A percentile compares a stretch with the other conserved stretches of the same genome.
phyloP scores from a whole-genome alignment of 1,140 invertebrate genomes.

The Drosophila persimilis region DNA sequence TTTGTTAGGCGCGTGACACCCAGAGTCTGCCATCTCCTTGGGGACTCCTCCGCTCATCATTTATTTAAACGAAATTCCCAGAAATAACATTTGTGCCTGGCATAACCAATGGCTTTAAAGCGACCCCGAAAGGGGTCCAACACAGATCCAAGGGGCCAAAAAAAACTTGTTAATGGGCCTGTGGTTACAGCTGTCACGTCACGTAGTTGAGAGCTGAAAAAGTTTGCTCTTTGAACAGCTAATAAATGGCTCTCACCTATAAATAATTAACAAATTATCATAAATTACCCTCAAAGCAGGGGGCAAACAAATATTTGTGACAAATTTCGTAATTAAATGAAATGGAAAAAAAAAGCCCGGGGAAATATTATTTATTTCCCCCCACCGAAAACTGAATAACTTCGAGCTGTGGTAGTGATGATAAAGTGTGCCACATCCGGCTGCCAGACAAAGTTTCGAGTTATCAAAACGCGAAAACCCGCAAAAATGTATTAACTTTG shows the following conservation, averaged over 20 bases:
- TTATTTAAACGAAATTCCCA: conserved; percentile 57
- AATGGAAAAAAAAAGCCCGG: conserved; percentile 48
- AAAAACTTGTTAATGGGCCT: conserved; percentile 59
- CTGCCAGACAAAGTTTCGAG: conserved; percentile 60
- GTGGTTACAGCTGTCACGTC: conserved; percentile 44
- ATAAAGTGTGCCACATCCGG: conserved; percentile 55
- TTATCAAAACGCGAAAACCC: conserved; percentile 68
- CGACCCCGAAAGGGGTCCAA: not conserved
- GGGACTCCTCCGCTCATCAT: conserved; percentile 38
- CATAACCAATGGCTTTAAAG: conserved; percentile 47
- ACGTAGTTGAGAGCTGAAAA: conserved; percentile 26
- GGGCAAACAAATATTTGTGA: conserved; percentile 26
- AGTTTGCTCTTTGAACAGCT: conserved; percentile 13
- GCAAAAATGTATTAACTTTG: conserved; percentile 65
- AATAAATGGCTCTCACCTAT: conserved; percentile 27
- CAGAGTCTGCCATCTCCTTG: conserved; percentile 5
- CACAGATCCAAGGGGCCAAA: no score
- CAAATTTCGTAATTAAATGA: conserved; percentile 71
- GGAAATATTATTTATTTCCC: conserved; percentile 59
- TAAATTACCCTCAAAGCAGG: not conserved
- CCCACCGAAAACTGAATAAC: conserved; percentile 15
- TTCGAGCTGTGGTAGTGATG: conserved; percentile 58
- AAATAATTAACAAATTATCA: conserved; percentile 34
- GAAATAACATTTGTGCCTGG: conserved; percentile 56
- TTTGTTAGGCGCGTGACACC: conserved; percentile 68